phyloP scores from a whole-genome alignment of 2,797 vertebrate species.

The Rachycentron canadum region DNA sequence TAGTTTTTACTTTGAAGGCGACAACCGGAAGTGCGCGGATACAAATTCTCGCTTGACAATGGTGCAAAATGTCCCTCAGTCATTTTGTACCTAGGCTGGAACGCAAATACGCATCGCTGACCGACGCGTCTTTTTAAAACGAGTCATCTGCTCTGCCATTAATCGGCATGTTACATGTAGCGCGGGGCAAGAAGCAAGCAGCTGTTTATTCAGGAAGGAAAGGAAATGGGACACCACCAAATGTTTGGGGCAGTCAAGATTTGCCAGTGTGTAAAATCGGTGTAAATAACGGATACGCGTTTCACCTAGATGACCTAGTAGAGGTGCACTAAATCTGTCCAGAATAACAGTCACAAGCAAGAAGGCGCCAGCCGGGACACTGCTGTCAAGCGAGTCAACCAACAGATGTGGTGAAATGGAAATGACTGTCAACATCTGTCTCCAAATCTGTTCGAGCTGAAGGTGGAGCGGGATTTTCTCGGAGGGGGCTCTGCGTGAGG shows the following conservation, averaged over 20 bases:
- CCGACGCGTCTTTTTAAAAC: conserved; percentile 42
- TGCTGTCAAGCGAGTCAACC: conserved; percentile 40
- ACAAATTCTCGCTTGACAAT: neutral
- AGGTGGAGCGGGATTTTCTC: conserved; percentile 64
- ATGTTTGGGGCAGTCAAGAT: conserved; percentile 60
- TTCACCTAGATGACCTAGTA: conserved; percentile 44
- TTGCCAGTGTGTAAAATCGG: conserved; percentile 34
- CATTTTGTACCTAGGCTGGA: conserved; percentile 55
- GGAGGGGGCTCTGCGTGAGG: conserved; percentile 55
- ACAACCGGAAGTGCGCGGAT: neutral
- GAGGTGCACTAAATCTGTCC: conserved; percentile 30
- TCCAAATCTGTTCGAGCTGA: conserved; percentile 66
- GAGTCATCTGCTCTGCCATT: conserved; percentile 18
- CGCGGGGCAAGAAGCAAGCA: neutral
- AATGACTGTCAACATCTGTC: conserved; percentile 74
- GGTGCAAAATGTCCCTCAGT: conserved; percentile 69
- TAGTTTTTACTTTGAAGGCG: conserved; percentile 57
- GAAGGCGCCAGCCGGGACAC: conserved; percentile 29
- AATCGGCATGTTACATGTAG: conserved; percentile 26
- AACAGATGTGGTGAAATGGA: conserved; percentile 69
- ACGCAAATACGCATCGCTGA: conserved; percentile 66
- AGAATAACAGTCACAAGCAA: conserved; percentile 35
- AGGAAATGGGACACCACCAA: conserved; percentile 50
- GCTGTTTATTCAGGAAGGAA: conserved; percentile 44
- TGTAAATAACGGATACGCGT: conserved; percentile 51